phyloP scores from a whole-genome alignment of 2,797 vertebrate species.

The Sebastes reedi region DNA sequence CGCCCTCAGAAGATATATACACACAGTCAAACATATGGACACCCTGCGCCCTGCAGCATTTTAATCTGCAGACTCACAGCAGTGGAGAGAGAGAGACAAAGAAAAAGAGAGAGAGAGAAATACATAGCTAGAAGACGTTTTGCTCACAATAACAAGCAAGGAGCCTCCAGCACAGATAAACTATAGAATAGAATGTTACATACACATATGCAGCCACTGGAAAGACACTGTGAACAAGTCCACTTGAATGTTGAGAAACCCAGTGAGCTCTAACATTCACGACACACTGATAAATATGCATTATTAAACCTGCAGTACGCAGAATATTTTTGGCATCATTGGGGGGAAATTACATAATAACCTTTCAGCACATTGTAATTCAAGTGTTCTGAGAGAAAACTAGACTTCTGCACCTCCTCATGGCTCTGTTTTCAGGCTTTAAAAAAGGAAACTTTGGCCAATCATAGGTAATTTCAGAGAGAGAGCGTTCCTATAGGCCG shows the following conservation, averaged over 20 bases:
- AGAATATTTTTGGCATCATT: too few relatives aligned
- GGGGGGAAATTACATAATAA: too few relatives aligned
- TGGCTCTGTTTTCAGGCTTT: too few relatives aligned
- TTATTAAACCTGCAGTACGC: not conserved
- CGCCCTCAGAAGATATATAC: not conserved
- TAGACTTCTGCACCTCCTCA: too few relatives aligned
- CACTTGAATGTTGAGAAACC: constrained; percentile 18
- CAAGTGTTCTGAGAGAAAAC: too few relatives aligned
- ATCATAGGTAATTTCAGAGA: too few relatives aligned
- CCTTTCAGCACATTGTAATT: too few relatives aligned
- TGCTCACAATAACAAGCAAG: constrained; percentile 62
- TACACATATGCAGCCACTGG: constrained; percentile 36
- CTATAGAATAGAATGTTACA: constrained; percentile 29
- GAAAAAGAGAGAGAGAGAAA: constrained; percentile 26
- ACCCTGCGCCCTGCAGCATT: constrained; percentile 45
- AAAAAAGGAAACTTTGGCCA: too few relatives aligned
- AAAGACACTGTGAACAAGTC: constrained; percentile 36
- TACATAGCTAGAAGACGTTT: constrained; percentile 59
- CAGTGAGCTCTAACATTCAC: not conserved
- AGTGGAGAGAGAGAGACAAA: not conserved
- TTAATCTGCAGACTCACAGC: constrained; percentile 46
- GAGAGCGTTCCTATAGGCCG: rapidly evolving
- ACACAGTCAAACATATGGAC: constrained; percentile 37
- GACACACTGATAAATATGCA: not conserved
- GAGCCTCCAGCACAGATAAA: constrained; percentile 60